A percentile compares a stretch with the other conserved stretches of the same genome.
phyloP scores from a whole-genome alignment of 2,888 invertebrate species.

The Ectropis crepuscularia region DNA sequence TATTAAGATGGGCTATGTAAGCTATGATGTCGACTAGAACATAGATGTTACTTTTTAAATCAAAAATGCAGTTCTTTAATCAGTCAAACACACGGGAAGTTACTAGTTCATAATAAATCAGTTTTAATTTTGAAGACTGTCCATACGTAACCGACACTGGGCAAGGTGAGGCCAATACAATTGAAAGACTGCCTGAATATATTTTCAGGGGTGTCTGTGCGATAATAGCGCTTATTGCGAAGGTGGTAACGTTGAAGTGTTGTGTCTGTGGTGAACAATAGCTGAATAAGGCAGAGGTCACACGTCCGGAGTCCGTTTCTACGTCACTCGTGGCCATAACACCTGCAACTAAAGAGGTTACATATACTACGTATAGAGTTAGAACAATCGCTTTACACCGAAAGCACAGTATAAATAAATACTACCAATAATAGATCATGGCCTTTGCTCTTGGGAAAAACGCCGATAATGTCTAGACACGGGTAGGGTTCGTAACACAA shows the following conservation, averaged over 20 bases:
- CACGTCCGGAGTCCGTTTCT: conserved; percentile 30
- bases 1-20: too few species aligned
- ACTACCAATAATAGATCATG: too few species aligned
- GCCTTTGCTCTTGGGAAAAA: too few species aligned
- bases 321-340: conserved; percentile 21
- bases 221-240: conserved; percentile 19
- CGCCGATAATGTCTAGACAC: too few species aligned
- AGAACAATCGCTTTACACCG: too few species aligned
- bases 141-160: conserved; percentile 9
- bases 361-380: not conserved
- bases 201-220: conserved; percentile 21
- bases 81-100: too few species aligned
- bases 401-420: too few species aligned
- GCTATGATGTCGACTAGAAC: too few species aligned
- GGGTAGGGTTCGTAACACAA: too few species aligned
- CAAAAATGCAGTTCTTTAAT: too few species aligned
- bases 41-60: too few species aligned
- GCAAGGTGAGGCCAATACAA: conserved; percentile 32
- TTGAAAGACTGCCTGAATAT: conserved; percentile 30
- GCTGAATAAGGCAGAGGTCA: conserved; percentile 46
- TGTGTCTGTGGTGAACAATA: conserved; percentile 37
- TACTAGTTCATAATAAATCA: not conserved
- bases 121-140: not conserved
- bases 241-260: conserved; percentile 23
- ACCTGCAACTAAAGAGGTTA: too few species aligned